These are phyloP conservation scores for Mionectes olivaceus DNA, from an alignment of 2,797 vertebrate genomes.

Conservation along the genomic window DNA sequence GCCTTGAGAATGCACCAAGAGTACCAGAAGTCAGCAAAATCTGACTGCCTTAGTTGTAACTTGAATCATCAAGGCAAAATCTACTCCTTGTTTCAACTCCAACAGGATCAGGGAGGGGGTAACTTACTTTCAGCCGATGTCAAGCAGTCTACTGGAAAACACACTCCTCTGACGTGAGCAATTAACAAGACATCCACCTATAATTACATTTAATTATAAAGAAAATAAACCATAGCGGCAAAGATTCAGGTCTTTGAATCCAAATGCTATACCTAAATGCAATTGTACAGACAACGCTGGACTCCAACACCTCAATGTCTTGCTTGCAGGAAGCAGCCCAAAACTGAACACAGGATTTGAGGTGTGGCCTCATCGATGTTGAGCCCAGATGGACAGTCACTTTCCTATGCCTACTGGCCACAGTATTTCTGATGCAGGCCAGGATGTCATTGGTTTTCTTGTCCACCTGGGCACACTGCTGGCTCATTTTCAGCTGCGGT, in stretches of 20 bases:
- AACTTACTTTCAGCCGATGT: background rate
- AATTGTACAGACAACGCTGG: background rate
- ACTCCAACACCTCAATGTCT: background rate
- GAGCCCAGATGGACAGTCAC: rapidly evolving
- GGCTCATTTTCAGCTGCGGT: background rate
- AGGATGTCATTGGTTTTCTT: background rate
- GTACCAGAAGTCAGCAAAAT: background rate
- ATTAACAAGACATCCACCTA: background rate
- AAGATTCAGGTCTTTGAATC: background rate
- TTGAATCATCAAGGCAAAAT: rapidly evolving
- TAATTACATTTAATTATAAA: background rate
- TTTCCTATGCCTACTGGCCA: background rate
- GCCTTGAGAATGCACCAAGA: background rate
- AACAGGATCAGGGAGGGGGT: rapidly evolving
- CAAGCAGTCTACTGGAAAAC: background rate
- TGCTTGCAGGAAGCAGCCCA: background rate
- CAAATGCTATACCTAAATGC: background rate
- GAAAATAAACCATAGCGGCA: background rate
- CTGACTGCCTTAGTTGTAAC: background rate
- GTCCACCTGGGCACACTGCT: background rate
- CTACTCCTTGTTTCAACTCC: background rate
- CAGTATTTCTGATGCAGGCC: background rate
- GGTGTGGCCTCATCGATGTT: rapidly evolving
- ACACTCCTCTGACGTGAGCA: background rate
- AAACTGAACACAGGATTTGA: background rate